Percentiles rank a stretch among this genome's conserved stretches.
Evolutionary conservation across 2,888 invertebrate species (phyloP).

Genomic region (Oligia fasciuncula): DNA sequence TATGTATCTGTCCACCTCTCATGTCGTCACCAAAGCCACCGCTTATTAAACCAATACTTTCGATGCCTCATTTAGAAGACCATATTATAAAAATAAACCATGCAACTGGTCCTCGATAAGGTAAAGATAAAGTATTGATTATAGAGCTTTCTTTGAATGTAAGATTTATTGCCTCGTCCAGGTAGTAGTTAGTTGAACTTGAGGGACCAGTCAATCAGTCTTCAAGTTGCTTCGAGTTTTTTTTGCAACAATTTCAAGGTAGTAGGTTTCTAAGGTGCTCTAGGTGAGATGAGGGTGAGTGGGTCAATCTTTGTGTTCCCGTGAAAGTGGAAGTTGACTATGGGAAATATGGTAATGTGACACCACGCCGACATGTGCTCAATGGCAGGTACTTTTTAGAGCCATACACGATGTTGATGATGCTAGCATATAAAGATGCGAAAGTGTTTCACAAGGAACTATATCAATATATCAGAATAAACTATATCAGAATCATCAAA

Average conservation of each 20-base stretch:
- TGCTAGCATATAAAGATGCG: not conserved
- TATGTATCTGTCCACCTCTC: conserved; percentile 71
- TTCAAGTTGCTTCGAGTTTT: conserved; percentile 25
- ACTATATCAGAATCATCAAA: not conserved
- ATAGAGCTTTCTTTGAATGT: conserved; percentile 46
- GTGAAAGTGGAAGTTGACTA: conserved; percentile 9
- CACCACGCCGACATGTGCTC: not conserved
- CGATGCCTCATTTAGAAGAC: conserved; percentile 66
- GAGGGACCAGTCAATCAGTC: conserved; percentile 49
- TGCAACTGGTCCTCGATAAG: conserved; percentile 44
- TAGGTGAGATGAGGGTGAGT: conserved; percentile 25
- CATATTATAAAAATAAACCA: conserved; percentile 64
- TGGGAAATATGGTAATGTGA: not conserved
- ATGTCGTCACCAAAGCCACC: conserved; percentile 59
- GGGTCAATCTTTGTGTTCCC: conserved; percentile 48
- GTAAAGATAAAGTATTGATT: conserved; percentile 50
- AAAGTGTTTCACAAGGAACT: not conserved
- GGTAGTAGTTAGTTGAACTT: conserved; percentile 37
- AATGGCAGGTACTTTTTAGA: not conserved
- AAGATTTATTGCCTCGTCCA: conserved; percentile 42
- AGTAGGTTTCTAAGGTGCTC: conserved; percentile 32
- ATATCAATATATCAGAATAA: not conserved
- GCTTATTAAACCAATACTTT: conserved; percentile 65
- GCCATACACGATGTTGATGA: not conserved
- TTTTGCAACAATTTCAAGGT: not conserved